A percentile compares a stretch with the other conserved stretches of the same genome.
These are phyloP conservation scores for Pyrgilauda ruficollis DNA, from an alignment of 2,113 vertebrate genomes.

Conservation along the genomic window DNA sequence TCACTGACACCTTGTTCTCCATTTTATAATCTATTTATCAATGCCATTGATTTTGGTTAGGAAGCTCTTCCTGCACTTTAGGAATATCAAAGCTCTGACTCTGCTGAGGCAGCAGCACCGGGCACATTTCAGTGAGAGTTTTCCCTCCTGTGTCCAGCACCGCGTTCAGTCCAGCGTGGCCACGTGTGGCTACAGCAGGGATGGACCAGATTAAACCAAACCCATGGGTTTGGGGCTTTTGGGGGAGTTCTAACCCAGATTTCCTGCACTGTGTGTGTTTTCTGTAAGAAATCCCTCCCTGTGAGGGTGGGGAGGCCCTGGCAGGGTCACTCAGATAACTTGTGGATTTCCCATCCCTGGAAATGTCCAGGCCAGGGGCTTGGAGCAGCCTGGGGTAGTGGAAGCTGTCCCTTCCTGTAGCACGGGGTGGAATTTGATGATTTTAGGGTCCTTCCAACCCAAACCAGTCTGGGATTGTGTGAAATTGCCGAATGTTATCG, in stretches of 20 bases:
- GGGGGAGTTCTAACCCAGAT: background rate
- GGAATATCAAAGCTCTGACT: background rate
- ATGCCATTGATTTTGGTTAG: background rate
- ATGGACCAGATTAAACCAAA: background rate
- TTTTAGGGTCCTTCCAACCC: background rate
- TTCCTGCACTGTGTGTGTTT: background rate
- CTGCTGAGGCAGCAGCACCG: background rate
- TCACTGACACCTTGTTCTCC: background rate
- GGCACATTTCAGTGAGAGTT: background rate
- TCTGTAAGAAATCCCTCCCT: background rate
- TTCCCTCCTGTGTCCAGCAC: background rate
- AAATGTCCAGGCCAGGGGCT: background rate
- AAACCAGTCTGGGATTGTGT: background rate
- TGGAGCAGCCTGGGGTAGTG: background rate
- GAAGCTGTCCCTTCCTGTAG: background rate
- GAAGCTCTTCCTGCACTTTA: background rate
- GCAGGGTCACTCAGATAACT: fast-evolving
- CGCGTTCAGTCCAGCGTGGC: fast-evolving
- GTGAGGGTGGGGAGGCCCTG: fast-evolving
- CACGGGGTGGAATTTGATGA: background rate
- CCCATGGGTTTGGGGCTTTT: fast-evolving
- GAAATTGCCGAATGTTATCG: background rate
- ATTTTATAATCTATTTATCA: background rate
- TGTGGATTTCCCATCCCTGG: background rate
- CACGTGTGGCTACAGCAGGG: background rate